phyloP scores from a whole-genome alignment of 2,113 vertebrate genomes.

The Oncorhynchus tshawytscha region DNA sequence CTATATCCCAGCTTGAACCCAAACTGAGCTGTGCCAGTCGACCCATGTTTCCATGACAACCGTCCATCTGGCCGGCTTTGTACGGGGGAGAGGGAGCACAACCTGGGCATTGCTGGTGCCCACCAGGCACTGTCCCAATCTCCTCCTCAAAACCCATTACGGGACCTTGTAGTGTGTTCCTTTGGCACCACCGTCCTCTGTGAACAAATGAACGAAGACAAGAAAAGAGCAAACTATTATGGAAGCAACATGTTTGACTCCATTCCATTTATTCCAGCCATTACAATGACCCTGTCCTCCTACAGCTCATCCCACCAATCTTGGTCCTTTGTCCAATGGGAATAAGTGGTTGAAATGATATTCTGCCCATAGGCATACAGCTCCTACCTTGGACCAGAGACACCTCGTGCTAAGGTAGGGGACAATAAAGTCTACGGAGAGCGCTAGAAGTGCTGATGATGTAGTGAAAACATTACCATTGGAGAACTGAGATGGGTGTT shows the following conservation, averaged over 20 bases:
- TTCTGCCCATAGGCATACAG: too few relatives aligned
- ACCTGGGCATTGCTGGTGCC: constrained; percentile 10
- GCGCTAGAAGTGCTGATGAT: neutral
- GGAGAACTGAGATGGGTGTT: constrained; percentile 60
- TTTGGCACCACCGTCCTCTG: constrained; percentile 39
- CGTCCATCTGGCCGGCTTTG: constrained; percentile 21
- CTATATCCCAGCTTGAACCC: constrained; percentile 29
- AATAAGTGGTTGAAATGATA: too few relatives aligned
- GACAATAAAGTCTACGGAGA: too few relatives aligned
- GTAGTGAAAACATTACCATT: constrained; percentile 42
- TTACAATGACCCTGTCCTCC: too few relatives aligned
- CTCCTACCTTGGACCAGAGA: too few relatives aligned
- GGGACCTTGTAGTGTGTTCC: constrained; percentile 19
- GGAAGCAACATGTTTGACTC: too few relatives aligned
- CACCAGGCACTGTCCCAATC: neutral
- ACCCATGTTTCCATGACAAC: constrained; percentile 27
- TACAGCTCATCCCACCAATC: too few relatives aligned
- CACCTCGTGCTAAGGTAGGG: too few relatives aligned
- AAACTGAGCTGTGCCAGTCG: constrained; percentile 27
- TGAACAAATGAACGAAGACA: neutral
- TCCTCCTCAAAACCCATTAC: constrained; percentile 27
- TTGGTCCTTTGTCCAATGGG: too few relatives aligned
- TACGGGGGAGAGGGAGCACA: constrained; percentile 52
- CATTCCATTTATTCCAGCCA: too few relatives aligned
- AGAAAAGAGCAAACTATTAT: neutral